These are phyloP conservation scores for Ifrita kowaldi DNA, from an alignment of 2,113 vertebrate genomes.

Conservation along the genomic window DNA sequence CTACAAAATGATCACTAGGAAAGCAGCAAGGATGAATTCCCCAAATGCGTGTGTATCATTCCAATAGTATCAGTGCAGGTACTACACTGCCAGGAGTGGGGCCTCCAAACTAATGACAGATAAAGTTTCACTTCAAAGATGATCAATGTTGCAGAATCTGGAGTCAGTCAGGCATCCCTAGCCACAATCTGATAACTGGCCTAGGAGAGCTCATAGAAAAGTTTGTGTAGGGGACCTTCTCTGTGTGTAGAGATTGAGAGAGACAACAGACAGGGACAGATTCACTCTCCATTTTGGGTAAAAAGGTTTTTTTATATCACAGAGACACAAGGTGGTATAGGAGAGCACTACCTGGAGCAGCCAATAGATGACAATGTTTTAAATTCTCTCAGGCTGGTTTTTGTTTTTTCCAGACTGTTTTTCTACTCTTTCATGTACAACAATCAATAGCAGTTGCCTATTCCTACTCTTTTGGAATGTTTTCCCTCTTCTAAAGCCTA, in stretches of 20 bases:
- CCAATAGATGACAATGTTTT: neutral
- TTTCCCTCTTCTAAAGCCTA: neutral
- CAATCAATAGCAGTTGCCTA: neutral
- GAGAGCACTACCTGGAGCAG: neutral
- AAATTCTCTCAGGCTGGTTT: neutral
- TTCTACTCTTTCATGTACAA: neutral
- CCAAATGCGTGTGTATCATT: neutral
- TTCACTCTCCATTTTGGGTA: neutral
- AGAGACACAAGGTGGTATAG: neutral
- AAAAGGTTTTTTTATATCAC: neutral
- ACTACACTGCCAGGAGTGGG: neutral
- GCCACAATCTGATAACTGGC: neutral
- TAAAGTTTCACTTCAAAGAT: neutral
- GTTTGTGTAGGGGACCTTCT: neutral
- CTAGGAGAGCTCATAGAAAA: neutral
- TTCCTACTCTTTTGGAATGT: neutral
- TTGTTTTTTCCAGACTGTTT: neutral
- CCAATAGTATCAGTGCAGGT: neutral
- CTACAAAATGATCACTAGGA: neutral
- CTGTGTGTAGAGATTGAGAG: neutral
- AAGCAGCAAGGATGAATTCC: neutral
- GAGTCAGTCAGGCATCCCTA: neutral
- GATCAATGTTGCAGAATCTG: accelerated
- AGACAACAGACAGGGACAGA: neutral
- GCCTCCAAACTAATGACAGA: neutral